These are phyloP conservation scores for Pseudomyrmex concolor DNA, from an alignment of 1,140 invertebrate species.

Conservation along the genomic window DNA sequence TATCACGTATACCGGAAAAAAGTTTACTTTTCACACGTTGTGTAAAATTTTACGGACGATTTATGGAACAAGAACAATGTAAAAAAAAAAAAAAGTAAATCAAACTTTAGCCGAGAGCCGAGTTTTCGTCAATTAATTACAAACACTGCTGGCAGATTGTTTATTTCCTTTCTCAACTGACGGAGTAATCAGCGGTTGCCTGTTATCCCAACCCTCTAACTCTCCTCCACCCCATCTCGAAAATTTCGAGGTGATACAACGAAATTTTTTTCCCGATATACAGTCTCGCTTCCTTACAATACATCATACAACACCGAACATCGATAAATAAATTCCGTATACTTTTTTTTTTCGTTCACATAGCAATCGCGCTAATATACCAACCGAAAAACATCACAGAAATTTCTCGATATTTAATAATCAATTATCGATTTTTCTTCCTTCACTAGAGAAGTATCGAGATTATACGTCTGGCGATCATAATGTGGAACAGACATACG, in stretches of 20 bases:
- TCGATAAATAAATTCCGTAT: conserved; percentile 80
- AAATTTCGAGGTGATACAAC: conserved; percentile 43
- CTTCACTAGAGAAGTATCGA: conserved; percentile 31
- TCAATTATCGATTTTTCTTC: conserved; percentile 65
- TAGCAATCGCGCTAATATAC: conserved; percentile 79
- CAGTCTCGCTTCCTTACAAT: conserved; percentile 69
- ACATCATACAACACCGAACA: conserved; percentile 81
- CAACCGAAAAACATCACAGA: conserved; percentile 85
- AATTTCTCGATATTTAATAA: conserved; percentile 78
- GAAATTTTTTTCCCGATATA: conserved; percentile 58
- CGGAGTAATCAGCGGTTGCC: conserved; percentile 56
- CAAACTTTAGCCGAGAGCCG: conserved; percentile 2
- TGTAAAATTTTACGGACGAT: conserved; percentile 15
- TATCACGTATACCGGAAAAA: conserved; percentile 17
- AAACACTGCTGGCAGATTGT: conserved; percentile 10
- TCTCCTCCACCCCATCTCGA: conserved; percentile 34
- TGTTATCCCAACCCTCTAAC: neutral
- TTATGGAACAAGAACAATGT: neutral
- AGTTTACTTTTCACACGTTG: conserved; percentile 72
- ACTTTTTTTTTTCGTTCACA: conserved; percentile 73
- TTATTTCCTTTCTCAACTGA: neutral
- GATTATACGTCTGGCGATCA: conserved; percentile 67
- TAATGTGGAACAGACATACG: conserved; percentile 72
- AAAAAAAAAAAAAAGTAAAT: conserved; percentile 32
- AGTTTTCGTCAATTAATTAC: conserved; percentile 17